Evolutionary conservation across 2,113 vertebrate genomes (phyloP).

Genomic region (Silurus glanis): DNA sequence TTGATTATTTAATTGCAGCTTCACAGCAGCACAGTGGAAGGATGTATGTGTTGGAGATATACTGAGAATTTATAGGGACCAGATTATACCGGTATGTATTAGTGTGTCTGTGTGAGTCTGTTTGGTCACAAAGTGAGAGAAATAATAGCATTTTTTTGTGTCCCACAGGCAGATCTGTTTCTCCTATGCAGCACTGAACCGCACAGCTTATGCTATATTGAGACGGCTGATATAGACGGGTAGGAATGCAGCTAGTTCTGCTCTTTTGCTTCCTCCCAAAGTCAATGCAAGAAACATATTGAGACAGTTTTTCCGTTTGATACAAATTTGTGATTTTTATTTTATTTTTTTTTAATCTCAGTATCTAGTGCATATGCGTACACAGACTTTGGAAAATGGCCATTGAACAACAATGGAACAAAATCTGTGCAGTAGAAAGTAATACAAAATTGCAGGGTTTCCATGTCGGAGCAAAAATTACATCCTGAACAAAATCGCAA

Average conservation of each 20-base stretch:
- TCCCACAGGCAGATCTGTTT: slow-evolving; percentile 80
- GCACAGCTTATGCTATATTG: slow-evolving; percentile 91
- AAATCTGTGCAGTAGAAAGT: not conserved
- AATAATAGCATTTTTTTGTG: not conserved
- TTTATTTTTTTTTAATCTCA: not conserved
- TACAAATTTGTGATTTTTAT: not conserved
- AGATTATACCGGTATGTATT: slow-evolving; percentile 81
- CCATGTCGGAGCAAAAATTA: too few relatives aligned
- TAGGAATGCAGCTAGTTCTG: slow-evolving; percentile 59
- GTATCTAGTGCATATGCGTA: not conserved
- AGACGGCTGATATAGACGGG: slow-evolving; percentile 93
- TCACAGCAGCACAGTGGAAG: slow-evolving; percentile 75
- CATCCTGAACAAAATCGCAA: too few relatives aligned
- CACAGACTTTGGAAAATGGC: not conserved
- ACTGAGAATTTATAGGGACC: slow-evolving; percentile 80
- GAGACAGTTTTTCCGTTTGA: not conserved
- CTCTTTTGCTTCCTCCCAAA: not conserved
- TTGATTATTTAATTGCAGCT: slow-evolving; percentile 65
- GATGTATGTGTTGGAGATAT: slow-evolving; percentile 84
- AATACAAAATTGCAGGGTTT: not conserved
- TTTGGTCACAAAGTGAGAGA: not conserved
- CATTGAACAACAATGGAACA: not conserved
- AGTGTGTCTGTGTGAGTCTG: not conserved
- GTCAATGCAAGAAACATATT: not conserved
- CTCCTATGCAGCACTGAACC: slow-evolving; percentile 88